Percentiles rank a stretch among this genome's conserved stretches.
Conservation (phyloP, 2,888 invertebrate genomes). For the Cepaea hortensis region DNA sequence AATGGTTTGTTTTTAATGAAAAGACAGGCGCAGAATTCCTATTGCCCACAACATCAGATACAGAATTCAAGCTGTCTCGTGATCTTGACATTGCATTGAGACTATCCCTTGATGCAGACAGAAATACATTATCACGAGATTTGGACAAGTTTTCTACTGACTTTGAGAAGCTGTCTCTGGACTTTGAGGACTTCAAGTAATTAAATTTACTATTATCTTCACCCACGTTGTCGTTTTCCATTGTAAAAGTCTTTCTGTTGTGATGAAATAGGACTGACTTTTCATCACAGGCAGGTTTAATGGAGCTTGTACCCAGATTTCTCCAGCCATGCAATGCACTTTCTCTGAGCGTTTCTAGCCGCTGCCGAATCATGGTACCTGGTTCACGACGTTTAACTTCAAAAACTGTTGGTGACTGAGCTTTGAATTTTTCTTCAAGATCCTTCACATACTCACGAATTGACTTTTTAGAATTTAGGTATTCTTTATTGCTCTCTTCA, state of each 20-base stretch:
- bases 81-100: background rate
- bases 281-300: slow-evolving; percentile 60
- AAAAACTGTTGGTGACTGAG: slow-evolving; percentile 52
- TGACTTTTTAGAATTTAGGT: slow-evolving; percentile 53
- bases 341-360: slow-evolving; percentile 64
- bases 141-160: slow-evolving; percentile 8
- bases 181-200: background rate
- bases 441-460: slow-evolving; percentile 67
- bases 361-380: slow-evolving; percentile 65
- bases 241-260: background rate
- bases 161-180: slow-evolving; percentile 27
- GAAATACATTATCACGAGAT: slow-evolving; percentile 6
- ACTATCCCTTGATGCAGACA: slow-evolving; percentile 12
- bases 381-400: slow-evolving; percentile 64
- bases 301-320: slow-evolving; percentile 39
- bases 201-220: background rate
- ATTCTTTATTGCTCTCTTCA: background rate
- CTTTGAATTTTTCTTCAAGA: slow-evolving; percentile 63
- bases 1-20: slow-evolving; percentile 2
- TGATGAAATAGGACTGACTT: slow-evolving; percentile 26
- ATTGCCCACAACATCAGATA: background rate
- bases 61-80: slow-evolving; percentile 5
- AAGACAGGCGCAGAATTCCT: background rate
- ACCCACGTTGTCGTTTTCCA: background rate
- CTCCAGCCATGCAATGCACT: slow-evolving; percentile 55